phyloP scores from a whole-genome alignment of 2,113 vertebrate species.

The Tricholaema leucomelas region DNA sequence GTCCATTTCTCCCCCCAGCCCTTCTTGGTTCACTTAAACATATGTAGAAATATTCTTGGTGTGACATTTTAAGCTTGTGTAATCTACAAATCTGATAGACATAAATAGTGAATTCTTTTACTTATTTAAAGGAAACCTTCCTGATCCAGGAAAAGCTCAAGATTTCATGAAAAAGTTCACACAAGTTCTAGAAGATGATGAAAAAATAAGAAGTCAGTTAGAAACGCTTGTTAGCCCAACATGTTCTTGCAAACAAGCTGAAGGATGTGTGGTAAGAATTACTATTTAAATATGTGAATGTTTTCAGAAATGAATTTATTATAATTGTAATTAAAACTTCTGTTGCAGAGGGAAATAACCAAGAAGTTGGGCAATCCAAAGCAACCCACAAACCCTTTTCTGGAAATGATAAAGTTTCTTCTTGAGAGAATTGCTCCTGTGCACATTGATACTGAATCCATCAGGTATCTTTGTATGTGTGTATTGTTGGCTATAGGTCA shows the following conservation, averaged over 20 bases:
- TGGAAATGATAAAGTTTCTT: conserved; percentile 92
- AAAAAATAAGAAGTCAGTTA: conserved; percentile 88
- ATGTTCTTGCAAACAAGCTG: conserved; percentile 85
- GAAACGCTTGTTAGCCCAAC: conserved; percentile 84
- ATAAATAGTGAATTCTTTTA: conserved; percentile 3
- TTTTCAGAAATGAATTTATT: not conserved
- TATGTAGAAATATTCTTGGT: not conserved
- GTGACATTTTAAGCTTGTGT: not conserved
- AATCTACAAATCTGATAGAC: not conserved
- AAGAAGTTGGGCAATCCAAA: conserved; percentile 86
- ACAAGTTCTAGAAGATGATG: conserved; percentile 96
- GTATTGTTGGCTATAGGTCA: not conserved
- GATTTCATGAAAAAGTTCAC: conserved; percentile 99
- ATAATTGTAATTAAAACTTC: conserved; percentile 44
- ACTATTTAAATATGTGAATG: not conserved
- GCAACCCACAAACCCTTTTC: conserved; percentile 87
- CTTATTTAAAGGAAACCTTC: conserved; percentile 87
- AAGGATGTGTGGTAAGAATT: conserved; percentile 86
- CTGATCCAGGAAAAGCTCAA: conserved; percentile 97
- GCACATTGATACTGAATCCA: conserved; percentile 86
- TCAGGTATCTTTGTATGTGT: conserved; percentile 75
- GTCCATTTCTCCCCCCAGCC: not conserved
- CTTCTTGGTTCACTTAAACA: not conserved
- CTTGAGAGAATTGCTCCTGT: conserved; percentile 87
- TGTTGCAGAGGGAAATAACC: conserved; percentile 85